phyloP scores from a whole-genome alignment of 2,797 vertebrate genomes.

The Acropternis orthonyx region DNA sequence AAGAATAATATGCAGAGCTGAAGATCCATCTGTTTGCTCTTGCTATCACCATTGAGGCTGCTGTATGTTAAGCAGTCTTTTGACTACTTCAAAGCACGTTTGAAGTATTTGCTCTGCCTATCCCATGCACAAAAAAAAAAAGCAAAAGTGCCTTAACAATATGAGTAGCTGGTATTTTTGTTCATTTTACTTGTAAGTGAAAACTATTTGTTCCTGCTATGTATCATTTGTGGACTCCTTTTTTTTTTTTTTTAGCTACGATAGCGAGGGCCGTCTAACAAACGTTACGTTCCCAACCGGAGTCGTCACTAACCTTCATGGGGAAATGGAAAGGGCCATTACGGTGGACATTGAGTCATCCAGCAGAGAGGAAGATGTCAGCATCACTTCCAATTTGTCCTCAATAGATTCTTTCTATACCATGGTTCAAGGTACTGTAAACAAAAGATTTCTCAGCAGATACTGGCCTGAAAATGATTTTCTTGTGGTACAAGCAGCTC shows the following conservation, averaged over 20 bases:
- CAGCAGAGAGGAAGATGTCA: slow-evolving; percentile 91
- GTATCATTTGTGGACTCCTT: background rate
- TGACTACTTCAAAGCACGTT: slow-evolving; percentile 74
- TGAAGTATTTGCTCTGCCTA: slow-evolving; percentile 67
- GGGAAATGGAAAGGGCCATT: slow-evolving; percentile 90
- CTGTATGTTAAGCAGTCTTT: slow-evolving; percentile 72
- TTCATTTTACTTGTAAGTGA: slow-evolving; percentile 18
- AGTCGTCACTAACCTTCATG: slow-evolving; percentile 91
- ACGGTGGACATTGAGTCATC: slow-evolving; percentile 93
- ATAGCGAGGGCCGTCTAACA: slow-evolving; percentile 94
- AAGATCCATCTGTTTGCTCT: slow-evolving; percentile 69
- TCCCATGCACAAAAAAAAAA: slow-evolving; percentile 56
- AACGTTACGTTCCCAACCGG: slow-evolving; percentile 98
- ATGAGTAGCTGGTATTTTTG: slow-evolving; percentile 1
- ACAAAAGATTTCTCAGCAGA: background rate
- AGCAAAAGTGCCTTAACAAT: slow-evolving; percentile 43
- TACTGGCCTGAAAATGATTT: background rate
- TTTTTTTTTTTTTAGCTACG: slow-evolving; percentile 82
- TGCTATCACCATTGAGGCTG: slow-evolving; percentile 31
- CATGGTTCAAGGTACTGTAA: slow-evolving; percentile 90
- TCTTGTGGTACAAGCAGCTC: background rate
- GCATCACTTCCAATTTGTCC: slow-evolving; percentile 93
- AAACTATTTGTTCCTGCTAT: slow-evolving; percentile 32
- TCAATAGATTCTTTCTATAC: slow-evolving; percentile 93
- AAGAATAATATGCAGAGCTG: slow-evolving; percentile 63